Percentiles rank a stretch among this genome's conserved stretches.
Evolutionary conservation across 2,797 vertebrate genomes (phyloP).

Genomic region (Eulemur mongoz): DNA sequence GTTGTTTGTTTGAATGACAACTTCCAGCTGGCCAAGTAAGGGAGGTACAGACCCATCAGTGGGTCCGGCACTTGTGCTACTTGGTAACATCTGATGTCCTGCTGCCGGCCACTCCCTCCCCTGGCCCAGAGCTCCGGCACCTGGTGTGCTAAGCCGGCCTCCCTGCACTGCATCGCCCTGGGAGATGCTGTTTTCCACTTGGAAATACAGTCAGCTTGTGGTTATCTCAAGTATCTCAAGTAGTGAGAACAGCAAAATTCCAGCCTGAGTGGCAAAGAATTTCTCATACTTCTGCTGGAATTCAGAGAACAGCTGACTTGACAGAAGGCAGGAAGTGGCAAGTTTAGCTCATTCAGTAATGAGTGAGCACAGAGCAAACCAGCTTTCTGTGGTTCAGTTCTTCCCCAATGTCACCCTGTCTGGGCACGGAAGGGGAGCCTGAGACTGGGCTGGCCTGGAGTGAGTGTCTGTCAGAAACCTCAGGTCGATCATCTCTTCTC

Average conservation of each 20-base stretch:
- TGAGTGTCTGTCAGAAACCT: neutral
- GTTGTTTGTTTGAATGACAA: neutral
- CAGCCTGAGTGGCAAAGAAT: neutral
- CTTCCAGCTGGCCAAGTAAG: neutral
- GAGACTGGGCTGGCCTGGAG: neutral
- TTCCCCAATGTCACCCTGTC: neutral
- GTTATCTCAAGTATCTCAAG: neutral
- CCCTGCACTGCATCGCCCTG: neutral
- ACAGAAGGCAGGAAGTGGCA: conserved; percentile 3
- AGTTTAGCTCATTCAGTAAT: neutral
- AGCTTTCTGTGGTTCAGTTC: neutral
- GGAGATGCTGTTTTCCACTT: neutral
- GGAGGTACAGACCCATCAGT: neutral
- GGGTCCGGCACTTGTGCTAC: neutral
- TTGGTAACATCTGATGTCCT: neutral
- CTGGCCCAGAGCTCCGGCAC: neutral
- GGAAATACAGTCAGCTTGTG: neutral
- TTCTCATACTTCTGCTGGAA: conserved; percentile 39
- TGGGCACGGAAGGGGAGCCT: neutral
- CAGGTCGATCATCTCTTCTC: neutral
- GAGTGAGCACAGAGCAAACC: neutral
- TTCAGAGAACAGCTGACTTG: conserved; percentile 46
- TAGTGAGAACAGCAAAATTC: conserved; percentile 5
- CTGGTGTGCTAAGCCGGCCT: neutral
- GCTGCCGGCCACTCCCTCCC: neutral